Base-by-base conservation (phyloP, 1,140 invertebrate genomes). In the Conus ventricosus region DNA sequence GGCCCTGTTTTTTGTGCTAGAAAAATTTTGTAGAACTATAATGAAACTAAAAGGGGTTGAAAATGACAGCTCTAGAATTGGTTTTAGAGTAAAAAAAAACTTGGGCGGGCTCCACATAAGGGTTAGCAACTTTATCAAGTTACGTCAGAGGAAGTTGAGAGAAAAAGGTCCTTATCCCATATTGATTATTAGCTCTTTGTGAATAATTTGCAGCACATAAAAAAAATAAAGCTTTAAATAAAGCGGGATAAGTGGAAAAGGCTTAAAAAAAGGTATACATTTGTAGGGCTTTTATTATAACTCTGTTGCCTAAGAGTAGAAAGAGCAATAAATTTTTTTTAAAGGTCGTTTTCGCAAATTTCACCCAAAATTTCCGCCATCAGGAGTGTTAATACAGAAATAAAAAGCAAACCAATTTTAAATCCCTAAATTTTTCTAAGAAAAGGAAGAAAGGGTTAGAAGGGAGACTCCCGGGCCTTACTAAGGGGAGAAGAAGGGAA, bases 401-500 rank as follows among this genome's bases (percentile, higher is more conserved):
- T 27, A 25, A 83, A 60, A 39, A 76, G 27, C 71, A 87, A 90
- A 89, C 96, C 7, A 13, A 7, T 7, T 15, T 20, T 7, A 51
- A 51, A 85, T n/a, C 57, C 84, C 57, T 27, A 15, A 27, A 6
- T 67, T 5, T 27, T 5, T 11, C 13, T 4, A 81, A 27, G 39
- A 81, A 51, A 27, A 25, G 78, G 23, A 51, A 81, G 23, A 81
- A n/a, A 81, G 96, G 96, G 97, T 96, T 94, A 97, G 93, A 94
- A 97, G 95, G 96, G 97, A 97, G 90, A 97, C 95, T 0, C n/a
- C 97, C 97, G 0, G 96, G 96, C 60, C 96, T 97, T 0, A 97
- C 97, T 92, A n/a, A 97, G 96, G 89, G 97, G 97, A 55, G 97
- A 97, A 90, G 97, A 97, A 96, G 97, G 96, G 94, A 97, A 96